phyloP scores from a whole-genome alignment of 1,140 invertebrate genomes.

The Protaetia brevitarsis region DNA sequence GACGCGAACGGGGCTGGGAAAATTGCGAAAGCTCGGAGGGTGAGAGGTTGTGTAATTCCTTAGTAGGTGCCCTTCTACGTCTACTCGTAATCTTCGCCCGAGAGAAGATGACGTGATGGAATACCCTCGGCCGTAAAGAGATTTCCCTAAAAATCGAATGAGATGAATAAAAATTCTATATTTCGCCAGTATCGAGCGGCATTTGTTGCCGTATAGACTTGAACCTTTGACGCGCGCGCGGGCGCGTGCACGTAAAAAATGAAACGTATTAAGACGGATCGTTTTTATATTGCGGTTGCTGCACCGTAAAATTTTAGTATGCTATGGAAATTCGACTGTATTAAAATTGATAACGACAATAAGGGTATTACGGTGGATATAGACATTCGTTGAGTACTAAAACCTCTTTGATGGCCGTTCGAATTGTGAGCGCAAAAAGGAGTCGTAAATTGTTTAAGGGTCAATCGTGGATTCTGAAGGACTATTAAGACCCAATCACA shows the following conservation, averaged over 20 bases:
- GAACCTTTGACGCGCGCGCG: too few species aligned
- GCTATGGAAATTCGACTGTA: neutral
- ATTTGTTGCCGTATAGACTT: neutral
- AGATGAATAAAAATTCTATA: neutral
- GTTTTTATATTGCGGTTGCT: neutral
- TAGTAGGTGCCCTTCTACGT: neutral
- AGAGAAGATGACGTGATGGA: neutral
- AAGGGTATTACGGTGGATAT: neutral
- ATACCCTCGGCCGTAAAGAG: neutral
- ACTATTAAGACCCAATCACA: too few species aligned
- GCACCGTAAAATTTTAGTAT: neutral
- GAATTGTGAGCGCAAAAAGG: too few species aligned
- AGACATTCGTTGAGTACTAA: neutral
- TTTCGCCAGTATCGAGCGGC: neutral
- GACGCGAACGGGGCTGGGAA: neutral
- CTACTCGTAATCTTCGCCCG: neutral
- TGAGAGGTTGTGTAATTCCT: slow-evolving; percentile 12
- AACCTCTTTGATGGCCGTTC: neutral
- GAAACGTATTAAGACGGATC: slow-evolving; percentile 1
- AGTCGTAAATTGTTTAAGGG: too few species aligned
- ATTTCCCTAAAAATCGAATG: slow-evolving; percentile 1
- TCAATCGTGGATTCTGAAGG: too few species aligned
- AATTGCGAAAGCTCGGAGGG: neutral
- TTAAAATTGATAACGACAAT: slow-evolving; percentile 16
- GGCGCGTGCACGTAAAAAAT: neutral